Evolutionary conservation across 2,113 vertebrate genomes (phyloP).

Genomic region (Lophotis ruficrista): DNA sequence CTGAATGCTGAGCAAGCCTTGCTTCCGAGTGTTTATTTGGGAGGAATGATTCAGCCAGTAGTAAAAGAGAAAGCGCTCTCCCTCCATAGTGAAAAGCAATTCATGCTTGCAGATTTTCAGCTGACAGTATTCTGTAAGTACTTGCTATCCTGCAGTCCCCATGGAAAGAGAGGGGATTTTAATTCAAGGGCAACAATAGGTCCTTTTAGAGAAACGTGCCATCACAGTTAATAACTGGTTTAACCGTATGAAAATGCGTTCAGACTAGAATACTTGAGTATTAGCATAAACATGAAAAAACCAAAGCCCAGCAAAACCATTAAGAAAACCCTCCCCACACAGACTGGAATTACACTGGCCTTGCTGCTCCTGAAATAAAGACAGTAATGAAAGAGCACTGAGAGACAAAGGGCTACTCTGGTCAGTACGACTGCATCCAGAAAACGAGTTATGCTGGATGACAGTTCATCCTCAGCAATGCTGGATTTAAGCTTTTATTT

Average conservation of each 20-base stretch:
- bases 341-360: background rate
- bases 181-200: background rate
- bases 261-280: background rate
- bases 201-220: background rate
- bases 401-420: background rate
- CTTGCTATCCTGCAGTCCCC: background rate
- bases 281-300: background rate
- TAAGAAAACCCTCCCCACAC: fast-evolving
- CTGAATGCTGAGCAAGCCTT: background rate
- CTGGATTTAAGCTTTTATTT: background rate
- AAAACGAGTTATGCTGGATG: background rate
- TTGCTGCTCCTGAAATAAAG: background rate
- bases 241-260: background rate
- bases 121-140: background rate
- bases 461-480: background rate
- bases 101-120: background rate
- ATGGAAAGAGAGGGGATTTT: background rate
- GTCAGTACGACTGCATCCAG: fast-evolving
- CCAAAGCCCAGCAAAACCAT: background rate
- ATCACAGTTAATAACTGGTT: background rate
- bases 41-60: background rate
- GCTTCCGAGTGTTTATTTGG: background rate
- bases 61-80: background rate
- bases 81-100: background rate
- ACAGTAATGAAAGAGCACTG: background rate